These are phyloP conservation scores for Peromyscus aztecus DNA, from an alignment of 2,797 vertebrate genomes.

Conservation along the genomic window DNA sequence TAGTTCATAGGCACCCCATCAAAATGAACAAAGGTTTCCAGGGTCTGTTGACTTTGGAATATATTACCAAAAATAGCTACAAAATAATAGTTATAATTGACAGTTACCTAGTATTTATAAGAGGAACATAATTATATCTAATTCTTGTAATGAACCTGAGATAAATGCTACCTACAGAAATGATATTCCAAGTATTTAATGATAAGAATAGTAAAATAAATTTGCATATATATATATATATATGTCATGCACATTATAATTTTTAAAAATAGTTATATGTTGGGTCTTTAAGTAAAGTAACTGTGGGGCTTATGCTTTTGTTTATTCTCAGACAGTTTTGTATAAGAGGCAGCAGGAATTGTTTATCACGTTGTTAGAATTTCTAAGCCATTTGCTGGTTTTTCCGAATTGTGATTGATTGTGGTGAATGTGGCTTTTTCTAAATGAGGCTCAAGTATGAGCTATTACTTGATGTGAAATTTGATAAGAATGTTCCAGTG, in stretches of 20 bases:
- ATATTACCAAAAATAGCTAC: background rate
- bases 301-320: background rate
- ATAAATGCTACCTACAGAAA: background rate
- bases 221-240: background rate
- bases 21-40: background rate
- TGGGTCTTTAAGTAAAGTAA: background rate
- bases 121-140: background rate
- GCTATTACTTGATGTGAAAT: background rate
- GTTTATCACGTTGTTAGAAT: background rate
- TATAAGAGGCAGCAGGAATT: constrained; percentile 16
- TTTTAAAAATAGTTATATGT: background rate
- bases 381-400: constrained; percentile 31
- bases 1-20: background rate
- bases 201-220: background rate
- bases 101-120: background rate
- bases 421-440: background rate
- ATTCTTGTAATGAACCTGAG: background rate
- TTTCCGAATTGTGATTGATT: constrained; percentile 12
- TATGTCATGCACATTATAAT: background rate
- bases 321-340: constrained; percentile 21
- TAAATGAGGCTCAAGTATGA: background rate
- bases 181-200: constrained; percentile 35
- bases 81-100: background rate
- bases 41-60: background rate
- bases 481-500: background rate